Conservation (phyloP, 2,888 invertebrate genomes). For the Ichneumon xanthorius region DNA sequence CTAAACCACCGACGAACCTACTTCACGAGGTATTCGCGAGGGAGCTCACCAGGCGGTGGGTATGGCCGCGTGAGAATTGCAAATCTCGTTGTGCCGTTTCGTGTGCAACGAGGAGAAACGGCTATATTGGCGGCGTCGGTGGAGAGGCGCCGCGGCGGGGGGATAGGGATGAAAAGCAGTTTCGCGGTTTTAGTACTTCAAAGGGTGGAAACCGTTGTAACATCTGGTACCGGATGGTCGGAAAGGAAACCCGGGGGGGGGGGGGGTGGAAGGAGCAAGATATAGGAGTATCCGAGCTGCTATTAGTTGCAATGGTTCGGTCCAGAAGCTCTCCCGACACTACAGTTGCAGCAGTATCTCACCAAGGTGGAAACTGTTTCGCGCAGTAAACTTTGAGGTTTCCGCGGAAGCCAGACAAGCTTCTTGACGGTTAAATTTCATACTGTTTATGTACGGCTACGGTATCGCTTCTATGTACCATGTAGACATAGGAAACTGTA, state of each 20-base stretch:
- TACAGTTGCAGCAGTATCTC: constrained; percentile 47
- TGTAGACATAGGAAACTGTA: not conserved
- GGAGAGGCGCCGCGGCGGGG: not conserved
- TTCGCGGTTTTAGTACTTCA: constrained; percentile 73
- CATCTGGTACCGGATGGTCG: constrained; percentile 58
- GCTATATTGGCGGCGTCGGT: constrained; percentile 62
- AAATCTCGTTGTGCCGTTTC: constrained; percentile 65
- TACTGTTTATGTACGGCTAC: constrained; percentile 39
- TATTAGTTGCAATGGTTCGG: constrained; percentile 64
- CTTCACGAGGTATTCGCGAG: constrained; percentile 47
- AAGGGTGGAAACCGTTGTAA: constrained; percentile 68
- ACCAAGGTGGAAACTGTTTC: constrained; percentile 58
- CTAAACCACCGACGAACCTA: constrained; percentile 47
- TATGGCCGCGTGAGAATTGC: constrained; percentile 59
- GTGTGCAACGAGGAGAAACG: constrained; percentile 67
- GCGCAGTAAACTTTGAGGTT: constrained; percentile 66
- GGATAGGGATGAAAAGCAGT: constrained; percentile 68
- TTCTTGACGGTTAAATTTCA: constrained; percentile 72
- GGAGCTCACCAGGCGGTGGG: constrained; percentile 5
- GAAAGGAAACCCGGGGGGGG: constrained; percentile 53
- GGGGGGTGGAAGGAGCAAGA: constrained; percentile 12
- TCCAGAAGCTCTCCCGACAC: constrained; percentile 57
- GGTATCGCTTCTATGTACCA: constrained; percentile 29
- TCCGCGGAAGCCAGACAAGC: constrained; percentile 55
- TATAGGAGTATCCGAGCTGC: constrained; percentile 37